A percentile compares a stretch with the other conserved stretches of the same genome.
Conservation (phyloP, 2,797 vertebrate genomes). For the Helarctos malayanus region DNA sequence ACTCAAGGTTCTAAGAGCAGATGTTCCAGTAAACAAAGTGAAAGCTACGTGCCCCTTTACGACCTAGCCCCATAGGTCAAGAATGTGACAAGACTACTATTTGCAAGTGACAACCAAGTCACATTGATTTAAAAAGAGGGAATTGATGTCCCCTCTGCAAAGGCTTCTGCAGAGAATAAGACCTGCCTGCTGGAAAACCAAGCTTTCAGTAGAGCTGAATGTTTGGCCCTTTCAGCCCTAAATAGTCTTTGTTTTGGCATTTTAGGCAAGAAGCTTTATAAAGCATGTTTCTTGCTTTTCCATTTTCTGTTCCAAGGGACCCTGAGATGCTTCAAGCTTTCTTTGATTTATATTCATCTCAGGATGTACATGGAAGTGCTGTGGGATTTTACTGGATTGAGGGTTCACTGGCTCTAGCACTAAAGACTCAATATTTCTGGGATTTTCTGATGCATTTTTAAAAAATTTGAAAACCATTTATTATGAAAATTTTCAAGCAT, state of each 20-base stretch:
- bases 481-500: conserved; percentile 45
- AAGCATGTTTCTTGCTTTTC: not conserved
- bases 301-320: not conserved
- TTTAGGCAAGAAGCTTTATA: conserved; percentile 20
- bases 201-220: not conserved
- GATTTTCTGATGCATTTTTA: conserved; percentile 3
- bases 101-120: not conserved
- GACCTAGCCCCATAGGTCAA: not conserved
- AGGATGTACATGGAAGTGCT: not conserved
- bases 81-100: not conserved
- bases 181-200: not conserved
- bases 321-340: not conserved
- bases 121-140: conserved; percentile 28
- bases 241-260: not conserved
- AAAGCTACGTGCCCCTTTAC: not conserved
- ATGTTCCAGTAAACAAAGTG: not conserved
- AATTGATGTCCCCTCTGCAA: not conserved
- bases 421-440: not conserved
- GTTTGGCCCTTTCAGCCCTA: not conserved
- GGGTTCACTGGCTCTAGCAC: not conserved
- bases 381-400: not conserved
- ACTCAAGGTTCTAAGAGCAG: not conserved
- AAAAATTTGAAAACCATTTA: conserved; percentile 1
- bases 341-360: conserved; percentile 2
- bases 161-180: not conserved